Conservation (phyloP, 1,140 invertebrate species). For the Drosophila repleta region DNA sequence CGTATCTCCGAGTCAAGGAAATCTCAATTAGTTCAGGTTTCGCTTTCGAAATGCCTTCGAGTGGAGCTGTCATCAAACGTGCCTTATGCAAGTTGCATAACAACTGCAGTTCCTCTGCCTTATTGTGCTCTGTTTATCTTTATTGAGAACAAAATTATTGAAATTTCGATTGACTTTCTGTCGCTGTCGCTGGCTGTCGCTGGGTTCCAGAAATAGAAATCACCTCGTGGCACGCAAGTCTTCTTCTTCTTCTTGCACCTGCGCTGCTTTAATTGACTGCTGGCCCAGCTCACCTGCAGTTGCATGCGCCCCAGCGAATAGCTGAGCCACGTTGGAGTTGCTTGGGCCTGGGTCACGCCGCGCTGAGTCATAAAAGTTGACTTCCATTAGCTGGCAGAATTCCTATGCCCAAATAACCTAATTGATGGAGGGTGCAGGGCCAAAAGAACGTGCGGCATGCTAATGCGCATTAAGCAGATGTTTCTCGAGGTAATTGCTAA, state of each 20-base stretch:
- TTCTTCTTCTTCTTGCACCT: background rate
- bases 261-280: background rate
- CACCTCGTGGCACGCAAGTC: background rate
- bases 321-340: no score
- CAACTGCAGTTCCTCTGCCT: no score
- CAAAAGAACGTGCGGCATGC: constrained; percentile 48
- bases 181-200: no score
- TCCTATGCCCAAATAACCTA: constrained; percentile 62
- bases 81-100: no score
- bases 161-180: no score
- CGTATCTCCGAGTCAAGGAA: no score
- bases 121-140: no score
- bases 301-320: background rate
- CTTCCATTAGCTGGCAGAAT: constrained; percentile 10
- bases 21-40: no score
- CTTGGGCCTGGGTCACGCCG: background rate
- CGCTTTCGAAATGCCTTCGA: no score
- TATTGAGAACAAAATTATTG: no score
- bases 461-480: constrained; percentile 52
- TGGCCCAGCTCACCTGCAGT: background rate
- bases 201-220: background rate
- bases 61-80: no score
- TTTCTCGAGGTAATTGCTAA: no score
- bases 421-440: constrained; percentile 57
- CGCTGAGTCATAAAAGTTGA: background rate